These are phyloP conservation scores for Anableps anableps DNA, from an alignment of 2,797 vertebrate genomes.

Conservation along the genomic window DNA sequence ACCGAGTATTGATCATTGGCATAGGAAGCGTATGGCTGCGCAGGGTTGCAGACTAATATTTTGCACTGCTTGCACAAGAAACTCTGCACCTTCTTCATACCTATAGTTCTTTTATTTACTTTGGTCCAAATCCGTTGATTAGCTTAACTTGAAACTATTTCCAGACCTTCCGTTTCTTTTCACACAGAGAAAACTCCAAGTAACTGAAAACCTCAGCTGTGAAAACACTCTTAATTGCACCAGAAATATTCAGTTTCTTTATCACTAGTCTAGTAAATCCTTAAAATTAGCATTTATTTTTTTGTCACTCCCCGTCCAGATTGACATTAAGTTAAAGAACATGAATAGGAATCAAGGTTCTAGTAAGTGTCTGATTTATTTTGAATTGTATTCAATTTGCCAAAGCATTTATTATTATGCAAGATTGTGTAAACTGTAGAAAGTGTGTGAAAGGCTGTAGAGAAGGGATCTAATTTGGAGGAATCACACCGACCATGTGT, in stretches of 20 bases:
- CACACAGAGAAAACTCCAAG: neutral
- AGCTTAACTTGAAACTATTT: neutral
- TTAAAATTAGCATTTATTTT: neutral
- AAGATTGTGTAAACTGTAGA: neutral
- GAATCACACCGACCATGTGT: neutral
- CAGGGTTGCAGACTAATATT: neutral
- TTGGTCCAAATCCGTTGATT: neutral
- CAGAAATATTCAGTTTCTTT: neutral
- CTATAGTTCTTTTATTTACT: neutral
- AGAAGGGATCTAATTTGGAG: neutral
- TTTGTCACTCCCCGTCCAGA: neutral
- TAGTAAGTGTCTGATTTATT: neutral
- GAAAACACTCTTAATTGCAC: neutral
- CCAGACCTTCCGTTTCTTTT: neutral
- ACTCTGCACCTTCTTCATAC: neutral
- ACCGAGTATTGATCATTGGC: neutral
- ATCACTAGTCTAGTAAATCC: neutral
- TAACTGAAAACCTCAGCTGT: neutral
- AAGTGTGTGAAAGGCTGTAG: neutral
- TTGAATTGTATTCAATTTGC: neutral
- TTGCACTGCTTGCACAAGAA: neutral
- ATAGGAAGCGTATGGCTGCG: neutral
- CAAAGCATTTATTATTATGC: neutral
- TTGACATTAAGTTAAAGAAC: neutral
- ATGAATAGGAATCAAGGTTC: too few species aligned